Conservation (phyloP, 2,888 invertebrate genomes). For the Ptychoptera albimana region DNA sequence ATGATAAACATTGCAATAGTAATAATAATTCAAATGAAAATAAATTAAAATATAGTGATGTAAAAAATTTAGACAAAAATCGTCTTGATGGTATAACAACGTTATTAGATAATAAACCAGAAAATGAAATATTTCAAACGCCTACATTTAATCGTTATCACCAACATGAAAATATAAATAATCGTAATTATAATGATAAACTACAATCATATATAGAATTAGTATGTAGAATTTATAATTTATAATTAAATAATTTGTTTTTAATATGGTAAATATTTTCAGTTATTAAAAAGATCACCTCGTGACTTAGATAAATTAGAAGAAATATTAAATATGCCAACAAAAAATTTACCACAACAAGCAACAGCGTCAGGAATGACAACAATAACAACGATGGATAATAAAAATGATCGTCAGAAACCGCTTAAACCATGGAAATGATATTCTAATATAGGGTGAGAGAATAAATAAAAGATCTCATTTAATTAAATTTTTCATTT, state of each 20-base stretch:
- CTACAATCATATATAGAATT: slow-evolving; percentile 28
- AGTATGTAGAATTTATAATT: slow-evolving; percentile 12
- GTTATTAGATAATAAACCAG: slow-evolving; percentile 11
- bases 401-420: too few species aligned
- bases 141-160: slow-evolving; percentile 21
- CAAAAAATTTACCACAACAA: slow-evolving; percentile 6
- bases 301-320: slow-evolving; percentile 26
- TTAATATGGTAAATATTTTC: slow-evolving; percentile 9
- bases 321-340: slow-evolving; percentile 19
- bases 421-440: too few species aligned
- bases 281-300: slow-evolving; percentile 39
- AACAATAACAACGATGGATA: too few species aligned
- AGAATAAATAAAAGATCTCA: too few species aligned
- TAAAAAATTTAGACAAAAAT: slow-evolving; percentile 8
- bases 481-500: too few species aligned
- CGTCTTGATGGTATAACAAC: slow-evolving; percentile 11
- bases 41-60: neutral
- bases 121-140: slow-evolving; percentile 21
- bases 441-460: too few species aligned
- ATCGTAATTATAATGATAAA: slow-evolving; percentile 16
- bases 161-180: neutral
- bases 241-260: slow-evolving; percentile 4
- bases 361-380: too few species aligned
- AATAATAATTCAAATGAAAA: neutral
- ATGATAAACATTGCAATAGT: slow-evolving; percentile 5